These are phyloP conservation scores for Cherax quadricarinatus DNA, from an alignment of 1,140 invertebrate genomes.

Conservation along the genomic window DNA sequence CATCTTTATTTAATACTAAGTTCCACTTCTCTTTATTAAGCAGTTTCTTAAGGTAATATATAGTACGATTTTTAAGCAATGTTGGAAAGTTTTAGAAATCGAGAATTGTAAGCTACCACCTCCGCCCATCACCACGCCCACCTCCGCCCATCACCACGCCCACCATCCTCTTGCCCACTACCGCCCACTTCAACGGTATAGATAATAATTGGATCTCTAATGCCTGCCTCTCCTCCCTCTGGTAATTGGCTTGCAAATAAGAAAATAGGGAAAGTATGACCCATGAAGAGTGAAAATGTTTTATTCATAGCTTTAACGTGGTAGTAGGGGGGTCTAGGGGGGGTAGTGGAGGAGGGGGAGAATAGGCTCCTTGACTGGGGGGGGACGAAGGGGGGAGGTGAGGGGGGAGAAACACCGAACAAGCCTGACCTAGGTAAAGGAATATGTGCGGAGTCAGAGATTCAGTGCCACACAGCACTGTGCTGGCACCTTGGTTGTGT, in stretches of 20 bases:
- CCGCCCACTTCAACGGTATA: neutral
- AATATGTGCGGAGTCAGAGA: too few species aligned
- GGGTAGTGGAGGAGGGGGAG: neutral
- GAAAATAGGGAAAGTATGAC: constrained; percentile 70
- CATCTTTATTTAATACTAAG: too few species aligned
- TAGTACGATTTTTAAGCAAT: too few species aligned
- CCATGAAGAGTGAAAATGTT: constrained; percentile 51
- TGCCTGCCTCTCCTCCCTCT: constrained; percentile 20
- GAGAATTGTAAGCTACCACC: too few species aligned
- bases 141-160: too few species aligned
- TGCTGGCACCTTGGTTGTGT: too few species aligned
- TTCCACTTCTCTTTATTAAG: too few species aligned
- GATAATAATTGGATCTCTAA: constrained; percentile 54
- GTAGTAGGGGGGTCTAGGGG: neutral
- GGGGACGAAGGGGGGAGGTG: neutral
- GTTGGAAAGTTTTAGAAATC: too few species aligned
- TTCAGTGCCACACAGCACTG: too few species aligned
- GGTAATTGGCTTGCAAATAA: constrained; percentile 67
- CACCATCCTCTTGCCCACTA: neutral
- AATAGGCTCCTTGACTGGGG: neutral
- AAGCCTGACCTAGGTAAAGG: too few species aligned
- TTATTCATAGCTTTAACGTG: constrained; percentile 66
- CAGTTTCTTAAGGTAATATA: too few species aligned
- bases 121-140: neutral
- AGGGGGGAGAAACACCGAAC: neutral